A percentile compares a stretch with the other conserved stretches of the same genome.
phyloP scores from a whole-genome alignment of 2,888 invertebrate species.

The Eupithecia insigniata region DNA sequence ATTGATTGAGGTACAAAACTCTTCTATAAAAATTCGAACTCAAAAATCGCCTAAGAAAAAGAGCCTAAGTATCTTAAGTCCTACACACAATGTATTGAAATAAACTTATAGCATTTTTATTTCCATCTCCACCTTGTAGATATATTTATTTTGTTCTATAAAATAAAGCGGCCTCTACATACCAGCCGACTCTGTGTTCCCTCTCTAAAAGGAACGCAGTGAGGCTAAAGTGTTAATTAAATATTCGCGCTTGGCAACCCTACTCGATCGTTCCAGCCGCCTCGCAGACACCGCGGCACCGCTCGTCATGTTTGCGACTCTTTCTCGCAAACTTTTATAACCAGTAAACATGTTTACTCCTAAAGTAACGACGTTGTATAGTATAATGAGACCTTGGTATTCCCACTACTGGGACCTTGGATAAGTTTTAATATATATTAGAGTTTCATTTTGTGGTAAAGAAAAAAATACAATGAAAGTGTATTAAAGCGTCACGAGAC shows the following conservation, averaged over 20 bases:
- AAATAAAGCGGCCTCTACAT: background rate
- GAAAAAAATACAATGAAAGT: background rate
- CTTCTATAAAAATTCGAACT: too few relatives aligned
- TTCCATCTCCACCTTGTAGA: background rate
- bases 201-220: background rate
- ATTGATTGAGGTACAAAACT: too few relatives aligned
- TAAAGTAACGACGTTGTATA: constrained; percentile 20
- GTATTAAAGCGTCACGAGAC: too few relatives aligned
- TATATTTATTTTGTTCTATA: background rate
- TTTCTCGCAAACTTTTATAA: constrained; percentile 63
- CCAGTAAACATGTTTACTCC: constrained; percentile 72
- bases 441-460: background rate
- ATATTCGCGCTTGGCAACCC: constrained; percentile 45
- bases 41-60: too few relatives aligned
- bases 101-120: background rate
- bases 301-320: constrained; percentile 62
- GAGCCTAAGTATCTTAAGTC: too few relatives aligned
- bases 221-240: constrained; percentile 41
- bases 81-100: too few relatives aligned
- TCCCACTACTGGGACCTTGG: constrained; percentile 10
- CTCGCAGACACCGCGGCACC: constrained; percentile 56
- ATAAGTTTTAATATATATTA: background rate
- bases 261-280: constrained; percentile 44
- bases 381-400: constrained; percentile 18
- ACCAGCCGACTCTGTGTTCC: background rate